Evolutionary conservation across 1,140 invertebrate genomes (phyloP).

Genomic region (Zaprionus camerounensis): DNA sequence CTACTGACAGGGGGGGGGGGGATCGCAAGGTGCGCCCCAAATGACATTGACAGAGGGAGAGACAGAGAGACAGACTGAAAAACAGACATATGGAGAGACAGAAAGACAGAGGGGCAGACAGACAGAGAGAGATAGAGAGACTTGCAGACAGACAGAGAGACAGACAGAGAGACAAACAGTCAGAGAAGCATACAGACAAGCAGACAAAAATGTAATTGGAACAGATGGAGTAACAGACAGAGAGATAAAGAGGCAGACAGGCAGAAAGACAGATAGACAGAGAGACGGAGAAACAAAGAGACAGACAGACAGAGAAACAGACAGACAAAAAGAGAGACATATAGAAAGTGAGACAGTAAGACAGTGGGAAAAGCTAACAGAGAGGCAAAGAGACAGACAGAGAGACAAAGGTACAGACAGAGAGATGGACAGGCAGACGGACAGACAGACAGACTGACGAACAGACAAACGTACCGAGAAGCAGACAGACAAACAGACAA

Average conservation of each 20-base stretch:
- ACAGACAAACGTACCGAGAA: no score
- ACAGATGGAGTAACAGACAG: background rate
- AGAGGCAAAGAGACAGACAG: no score
- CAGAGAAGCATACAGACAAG: background rate
- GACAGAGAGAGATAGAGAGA: background rate
- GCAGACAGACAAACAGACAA: no score
- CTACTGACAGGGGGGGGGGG: constrained; percentile 15
- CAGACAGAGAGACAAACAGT: no score
- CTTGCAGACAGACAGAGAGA: background rate
- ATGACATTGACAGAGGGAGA: constrained; percentile 21
- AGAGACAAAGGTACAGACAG: background rate
- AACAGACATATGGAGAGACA: background rate
- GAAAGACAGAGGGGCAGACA: background rate
- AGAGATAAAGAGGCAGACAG: background rate
- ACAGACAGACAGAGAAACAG: no score
- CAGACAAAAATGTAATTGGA: no score
- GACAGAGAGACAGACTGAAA: background rate
- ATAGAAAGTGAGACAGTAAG: no score
- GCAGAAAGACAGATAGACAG: no score
- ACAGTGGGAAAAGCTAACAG: no score
- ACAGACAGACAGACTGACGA: background rate
- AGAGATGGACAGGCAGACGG: background rate
- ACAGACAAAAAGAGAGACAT: no score
- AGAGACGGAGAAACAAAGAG: no score
- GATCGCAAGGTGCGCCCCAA: background rate